These are phyloP conservation scores for Metridium senile DNA, from an alignment of 92 coral and sea anemone species.

Conservation along the genomic window DNA sequence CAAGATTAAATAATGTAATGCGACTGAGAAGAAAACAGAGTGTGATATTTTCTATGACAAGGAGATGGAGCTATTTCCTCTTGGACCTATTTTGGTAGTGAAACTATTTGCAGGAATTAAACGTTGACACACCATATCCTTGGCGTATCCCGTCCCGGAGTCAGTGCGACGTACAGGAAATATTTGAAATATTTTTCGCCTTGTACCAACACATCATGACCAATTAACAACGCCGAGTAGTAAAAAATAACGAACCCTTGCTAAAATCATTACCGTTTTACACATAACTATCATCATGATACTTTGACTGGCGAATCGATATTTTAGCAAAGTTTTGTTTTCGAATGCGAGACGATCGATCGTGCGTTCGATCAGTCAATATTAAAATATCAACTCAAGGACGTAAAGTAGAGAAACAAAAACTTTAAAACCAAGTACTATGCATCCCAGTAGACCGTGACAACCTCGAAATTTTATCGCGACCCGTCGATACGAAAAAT, in stretches of 20 bases:
- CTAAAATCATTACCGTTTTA: not conserved
- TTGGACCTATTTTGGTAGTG: not conserved
- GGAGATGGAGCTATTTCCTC: not conserved
- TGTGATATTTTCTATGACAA: not conserved
- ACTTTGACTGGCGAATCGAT: not conserved
- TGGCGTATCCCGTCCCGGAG: conserved; percentile 25
- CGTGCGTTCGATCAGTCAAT: not conserved
- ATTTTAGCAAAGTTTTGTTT: not conserved
- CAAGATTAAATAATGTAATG: not conserved
- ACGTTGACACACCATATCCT: not conserved
- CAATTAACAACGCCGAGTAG: not conserved
- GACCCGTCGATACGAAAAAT: no score
- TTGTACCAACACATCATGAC: conserved; percentile 17
- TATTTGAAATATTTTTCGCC: conserved; percentile 17
- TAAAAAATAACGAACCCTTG: not conserved
- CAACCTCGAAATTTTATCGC: no score
- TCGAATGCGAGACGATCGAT: not conserved
- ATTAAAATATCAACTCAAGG: not conserved
- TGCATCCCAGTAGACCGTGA: no score
- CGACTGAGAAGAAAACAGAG: not conserved
- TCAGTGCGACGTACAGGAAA: conserved; percentile 27
- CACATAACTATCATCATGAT: not conserved
- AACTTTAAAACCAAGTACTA: not conserved
- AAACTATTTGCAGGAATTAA: not conserved
- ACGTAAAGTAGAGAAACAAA: not conserved